phyloP scores from a whole-genome alignment of 2,797 vertebrate genomes.

The Erpetoichthys calabaricus region DNA sequence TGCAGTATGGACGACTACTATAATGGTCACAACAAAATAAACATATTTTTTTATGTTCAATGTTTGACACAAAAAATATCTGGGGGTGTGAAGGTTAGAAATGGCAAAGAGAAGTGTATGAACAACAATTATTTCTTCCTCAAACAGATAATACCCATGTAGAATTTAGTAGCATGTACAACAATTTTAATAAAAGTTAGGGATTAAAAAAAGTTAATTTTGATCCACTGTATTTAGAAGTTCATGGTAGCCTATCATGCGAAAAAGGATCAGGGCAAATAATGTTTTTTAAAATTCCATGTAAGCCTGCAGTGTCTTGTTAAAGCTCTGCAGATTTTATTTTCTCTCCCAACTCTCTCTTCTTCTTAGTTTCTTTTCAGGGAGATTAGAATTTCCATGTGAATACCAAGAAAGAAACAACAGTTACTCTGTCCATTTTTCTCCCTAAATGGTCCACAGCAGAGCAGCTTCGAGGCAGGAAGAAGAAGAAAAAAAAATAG shows the following conservation, averaged over 20 bases:
- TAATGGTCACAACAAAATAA: too few species aligned
- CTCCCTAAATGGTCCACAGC: constrained; percentile 30
- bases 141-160: constrained; percentile 7
- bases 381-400: constrained; percentile 93
- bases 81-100: neutral
- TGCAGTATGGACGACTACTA: too few species aligned
- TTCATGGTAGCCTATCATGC: constrained; percentile 40
- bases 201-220: constrained; percentile 7
- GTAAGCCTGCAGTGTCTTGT: constrained; percentile 45
- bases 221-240: constrained; percentile 33
- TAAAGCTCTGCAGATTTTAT: constrained; percentile 40
- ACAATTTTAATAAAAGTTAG: neutral
- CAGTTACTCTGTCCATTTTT: constrained; percentile 69
- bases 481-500: constrained; percentile 19
- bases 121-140: neutral
- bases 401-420: constrained; percentile 83
- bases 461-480: constrained; percentile 29
- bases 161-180: constrained; percentile 5
- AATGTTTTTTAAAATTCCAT: constrained; percentile 43
- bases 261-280: constrained; percentile 49
- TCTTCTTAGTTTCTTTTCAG: constrained; percentile 47
- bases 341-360: constrained; percentile 27
- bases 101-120: neutral
- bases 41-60: too few species aligned
- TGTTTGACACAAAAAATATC: too few species aligned